These are phyloP conservation scores for Blera fallax DNA, from an alignment of 2,888 invertebrate genomes.

Conservation along the genomic window DNA sequence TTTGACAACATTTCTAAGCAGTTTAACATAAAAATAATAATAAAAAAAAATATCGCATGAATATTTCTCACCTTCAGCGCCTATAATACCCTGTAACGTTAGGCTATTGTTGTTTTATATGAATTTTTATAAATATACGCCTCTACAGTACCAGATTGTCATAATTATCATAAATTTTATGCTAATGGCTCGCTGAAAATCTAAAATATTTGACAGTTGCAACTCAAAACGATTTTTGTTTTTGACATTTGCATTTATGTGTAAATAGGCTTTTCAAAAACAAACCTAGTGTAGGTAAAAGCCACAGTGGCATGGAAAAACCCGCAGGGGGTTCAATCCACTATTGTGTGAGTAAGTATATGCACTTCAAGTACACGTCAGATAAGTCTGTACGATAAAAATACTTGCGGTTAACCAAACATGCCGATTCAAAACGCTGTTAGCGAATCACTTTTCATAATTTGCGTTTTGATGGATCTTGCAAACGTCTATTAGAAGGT, in stretches of 20 bases:
- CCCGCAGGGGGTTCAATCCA: too few species aligned
- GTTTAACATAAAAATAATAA: neutral
- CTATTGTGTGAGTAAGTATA: too few species aligned
- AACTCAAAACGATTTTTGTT: neutral
- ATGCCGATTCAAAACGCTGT: neutral
- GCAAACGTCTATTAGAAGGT: neutral
- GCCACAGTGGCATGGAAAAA: too few species aligned
- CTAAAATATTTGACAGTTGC: neutral
- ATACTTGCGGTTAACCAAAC: neutral
- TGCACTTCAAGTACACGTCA: neutral
- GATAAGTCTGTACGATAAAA: neutral
- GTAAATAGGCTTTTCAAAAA: too few species aligned
- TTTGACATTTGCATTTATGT: neutral
- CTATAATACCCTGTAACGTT: neutral
- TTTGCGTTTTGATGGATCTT: neutral
- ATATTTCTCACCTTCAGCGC: neutral
- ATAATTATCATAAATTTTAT: neutral
- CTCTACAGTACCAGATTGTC: neutral
- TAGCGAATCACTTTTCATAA: neutral
- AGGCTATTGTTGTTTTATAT: neutral
- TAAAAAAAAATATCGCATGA: neutral
- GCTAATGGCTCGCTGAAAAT: slow-evolving; percentile 6
- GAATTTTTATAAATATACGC: slow-evolving; percentile 24
- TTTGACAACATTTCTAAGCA: neutral
- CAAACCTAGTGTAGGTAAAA: too few species aligned